A percentile compares a stretch with the other conserved stretches of the same genome.
Conservation (phyloP, 1,140 invertebrate species). For the Nephila pilipes region DNA sequence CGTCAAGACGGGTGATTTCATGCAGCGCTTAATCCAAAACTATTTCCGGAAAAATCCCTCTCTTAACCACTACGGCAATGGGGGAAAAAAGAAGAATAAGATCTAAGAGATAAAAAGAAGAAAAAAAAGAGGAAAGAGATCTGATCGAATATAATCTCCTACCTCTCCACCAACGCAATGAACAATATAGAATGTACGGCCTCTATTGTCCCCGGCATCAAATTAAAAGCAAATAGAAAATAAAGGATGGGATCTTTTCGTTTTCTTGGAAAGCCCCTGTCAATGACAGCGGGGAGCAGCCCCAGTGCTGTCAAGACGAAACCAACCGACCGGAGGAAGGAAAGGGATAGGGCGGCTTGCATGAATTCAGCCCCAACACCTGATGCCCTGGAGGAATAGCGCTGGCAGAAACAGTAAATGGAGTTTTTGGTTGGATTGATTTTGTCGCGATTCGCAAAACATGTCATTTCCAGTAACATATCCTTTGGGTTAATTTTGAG, state of each 20-base stretch:
- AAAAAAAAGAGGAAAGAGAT: neutral
- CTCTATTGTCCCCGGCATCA: neutral
- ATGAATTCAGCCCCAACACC: constrained; percentile 27
- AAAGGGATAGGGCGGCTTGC: neutral
- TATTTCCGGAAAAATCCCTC: neutral
- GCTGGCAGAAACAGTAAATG: constrained; percentile 47
- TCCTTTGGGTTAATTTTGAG: constrained; percentile 65
- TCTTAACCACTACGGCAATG: neutral
- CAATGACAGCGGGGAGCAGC: constrained; percentile 35
- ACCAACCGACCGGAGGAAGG: neutral
- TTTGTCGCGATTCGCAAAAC: constrained; percentile 27
- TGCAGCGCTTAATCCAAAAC: neutral
- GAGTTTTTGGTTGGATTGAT: constrained; percentile 71
- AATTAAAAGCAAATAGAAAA: constrained; percentile 58
- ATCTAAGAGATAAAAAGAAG: neutral
- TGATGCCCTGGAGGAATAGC: constrained; percentile 32
- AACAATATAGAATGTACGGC: neutral
- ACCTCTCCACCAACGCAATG: neutral
- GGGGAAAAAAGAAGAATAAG: neutral
- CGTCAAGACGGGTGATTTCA: neutral
- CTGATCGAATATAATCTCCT: neutral
- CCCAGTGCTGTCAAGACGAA: constrained; percentile 27
- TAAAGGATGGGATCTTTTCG: constrained; percentile 19
- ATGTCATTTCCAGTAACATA: constrained; percentile 64
- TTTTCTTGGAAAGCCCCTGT: constrained; percentile 32